Percentiles rank a stretch among this genome's conserved stretches.
Evolutionary conservation across 2,113 vertebrate species (phyloP).

Genomic region (Lamprotornis superbus): DNA sequence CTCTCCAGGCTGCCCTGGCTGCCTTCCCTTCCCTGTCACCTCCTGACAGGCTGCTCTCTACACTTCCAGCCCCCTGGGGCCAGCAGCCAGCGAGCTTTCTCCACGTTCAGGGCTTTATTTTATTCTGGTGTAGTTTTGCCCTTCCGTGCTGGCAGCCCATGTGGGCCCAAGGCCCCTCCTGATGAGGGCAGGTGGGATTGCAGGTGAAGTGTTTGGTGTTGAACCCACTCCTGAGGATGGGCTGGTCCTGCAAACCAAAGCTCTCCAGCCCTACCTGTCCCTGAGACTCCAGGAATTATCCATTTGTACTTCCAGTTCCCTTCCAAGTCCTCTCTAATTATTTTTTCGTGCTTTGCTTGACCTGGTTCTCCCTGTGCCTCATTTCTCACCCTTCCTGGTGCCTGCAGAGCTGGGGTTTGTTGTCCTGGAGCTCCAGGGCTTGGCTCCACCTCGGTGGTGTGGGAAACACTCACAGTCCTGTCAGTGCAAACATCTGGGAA

Average conservation of each 20-base stretch:
- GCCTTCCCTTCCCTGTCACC: not conserved
- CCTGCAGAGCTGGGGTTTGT: not conserved
- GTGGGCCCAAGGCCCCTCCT: too few species aligned
- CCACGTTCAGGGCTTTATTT: not conserved
- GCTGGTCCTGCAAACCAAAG: not conserved
- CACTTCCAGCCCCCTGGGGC: fast-evolving
- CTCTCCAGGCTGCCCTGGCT: not conserved
- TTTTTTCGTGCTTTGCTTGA: not conserved
- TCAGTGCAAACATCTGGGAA: not conserved
- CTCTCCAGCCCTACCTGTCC: not conserved
- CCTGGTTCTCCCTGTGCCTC: not conserved
- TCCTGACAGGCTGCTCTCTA: not conserved
- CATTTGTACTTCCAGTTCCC: not conserved
- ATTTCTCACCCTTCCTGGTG: not conserved
- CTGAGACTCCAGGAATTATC: not conserved
- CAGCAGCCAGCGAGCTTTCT: not conserved
- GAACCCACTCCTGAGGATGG: not conserved
- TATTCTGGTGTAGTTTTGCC: not conserved
- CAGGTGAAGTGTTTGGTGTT: not conserved
- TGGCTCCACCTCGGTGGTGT: too few species aligned
- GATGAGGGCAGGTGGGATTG: not conserved
- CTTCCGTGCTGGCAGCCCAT: not conserved
- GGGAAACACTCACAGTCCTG: not conserved
- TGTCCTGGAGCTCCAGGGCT: not conserved
- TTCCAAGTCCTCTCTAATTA: not conserved